phyloP scores from a whole-genome alignment of 2,797 vertebrate species.

The Fratercula arctica region DNA sequence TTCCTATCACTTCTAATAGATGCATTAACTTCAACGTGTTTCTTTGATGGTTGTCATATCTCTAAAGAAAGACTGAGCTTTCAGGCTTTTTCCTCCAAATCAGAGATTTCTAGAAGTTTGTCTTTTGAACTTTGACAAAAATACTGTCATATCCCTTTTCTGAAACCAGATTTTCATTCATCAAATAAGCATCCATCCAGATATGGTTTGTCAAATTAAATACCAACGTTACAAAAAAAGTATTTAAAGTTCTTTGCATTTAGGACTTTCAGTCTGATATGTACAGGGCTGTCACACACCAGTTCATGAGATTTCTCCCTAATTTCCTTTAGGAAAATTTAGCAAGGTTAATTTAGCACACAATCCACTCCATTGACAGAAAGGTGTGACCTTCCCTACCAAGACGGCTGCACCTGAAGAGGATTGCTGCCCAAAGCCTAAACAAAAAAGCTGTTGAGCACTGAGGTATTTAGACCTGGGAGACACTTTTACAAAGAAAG shows the following conservation, averaged over 20 bases:
- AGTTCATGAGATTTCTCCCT: not conserved
- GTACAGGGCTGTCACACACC: not conserved
- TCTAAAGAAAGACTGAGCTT: not conserved
- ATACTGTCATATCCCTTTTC: accelerated
- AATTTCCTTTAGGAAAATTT: not conserved
- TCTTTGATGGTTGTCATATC: not conserved
- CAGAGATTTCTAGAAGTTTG: not conserved
- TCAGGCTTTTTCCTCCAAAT: not conserved
- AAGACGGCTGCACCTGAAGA: not conserved
- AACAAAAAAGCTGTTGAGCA: not conserved
- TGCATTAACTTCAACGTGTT: not conserved
- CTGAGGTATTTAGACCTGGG: not conserved
- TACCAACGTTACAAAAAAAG: not conserved
- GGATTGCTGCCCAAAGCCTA: not conserved
- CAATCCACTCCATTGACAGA: not conserved
- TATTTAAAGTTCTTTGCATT: not conserved
- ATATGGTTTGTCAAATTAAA: not conserved
- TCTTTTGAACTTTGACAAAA: not conserved
- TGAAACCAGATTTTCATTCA: not conserved
- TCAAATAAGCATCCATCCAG: not conserved
- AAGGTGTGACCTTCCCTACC: not conserved
- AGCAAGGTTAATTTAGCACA: not conserved
- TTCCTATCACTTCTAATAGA: not conserved
- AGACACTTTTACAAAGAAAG: not conserved
- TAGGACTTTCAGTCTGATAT: not conserved